Conservation (phyloP, 1,140 invertebrate species). For the Drosophila mauritiana region DNA sequence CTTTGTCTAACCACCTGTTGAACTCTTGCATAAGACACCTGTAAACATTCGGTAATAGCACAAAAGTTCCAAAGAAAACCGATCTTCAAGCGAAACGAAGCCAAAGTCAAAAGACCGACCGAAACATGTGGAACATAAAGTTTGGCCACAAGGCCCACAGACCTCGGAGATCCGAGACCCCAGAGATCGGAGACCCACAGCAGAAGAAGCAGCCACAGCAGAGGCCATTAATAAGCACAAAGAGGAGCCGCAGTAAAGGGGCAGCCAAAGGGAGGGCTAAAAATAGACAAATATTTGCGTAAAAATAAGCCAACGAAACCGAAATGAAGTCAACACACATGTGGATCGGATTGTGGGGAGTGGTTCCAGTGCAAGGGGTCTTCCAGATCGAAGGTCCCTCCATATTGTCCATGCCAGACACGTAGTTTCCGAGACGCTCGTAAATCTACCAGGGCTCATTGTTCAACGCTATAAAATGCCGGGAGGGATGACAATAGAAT, state of each 20-base stretch:
- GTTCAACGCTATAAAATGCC: slow-evolving; percentile 20
- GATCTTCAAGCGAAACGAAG: slow-evolving; percentile 11
- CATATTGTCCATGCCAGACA: slow-evolving; percentile 29
- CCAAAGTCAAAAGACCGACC: slow-evolving; percentile 21
- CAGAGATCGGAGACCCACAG: slow-evolving; percentile 20
- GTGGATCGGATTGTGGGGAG: slow-evolving; percentile 18
- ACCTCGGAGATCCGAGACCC: slow-evolving; percentile 2
- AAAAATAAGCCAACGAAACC: slow-evolving; percentile 35
- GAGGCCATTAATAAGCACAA: slow-evolving; percentile 60
- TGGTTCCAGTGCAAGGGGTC: slow-evolving; percentile 14
- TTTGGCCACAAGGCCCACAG: slow-evolving; percentile 24
- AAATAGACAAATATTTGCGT: slow-evolving; percentile 67
- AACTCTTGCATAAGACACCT: slow-evolving; percentile 43
- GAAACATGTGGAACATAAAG: slow-evolving; percentile 27
- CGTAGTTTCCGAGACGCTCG: slow-evolving; percentile 34
- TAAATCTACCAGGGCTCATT: slow-evolving; percentile 36
- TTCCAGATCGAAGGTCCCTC: slow-evolving; percentile 12
- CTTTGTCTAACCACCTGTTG: slow-evolving; percentile 34
- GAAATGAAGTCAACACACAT: slow-evolving; percentile 19
- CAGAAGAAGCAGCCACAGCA: slow-evolving; percentile 35
- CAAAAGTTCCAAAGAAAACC: slow-evolving; percentile 23
- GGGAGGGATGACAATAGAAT: slow-evolving; percentile 48
- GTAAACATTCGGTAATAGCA: slow-evolving; percentile 45
- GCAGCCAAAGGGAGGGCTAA: slow-evolving; percentile 16
- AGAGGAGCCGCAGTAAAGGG: slow-evolving; percentile 6